Evolutionary conservation across 2,888 invertebrate genomes (phyloP).

Genomic region (Mesorhabditis sp.): DNA sequence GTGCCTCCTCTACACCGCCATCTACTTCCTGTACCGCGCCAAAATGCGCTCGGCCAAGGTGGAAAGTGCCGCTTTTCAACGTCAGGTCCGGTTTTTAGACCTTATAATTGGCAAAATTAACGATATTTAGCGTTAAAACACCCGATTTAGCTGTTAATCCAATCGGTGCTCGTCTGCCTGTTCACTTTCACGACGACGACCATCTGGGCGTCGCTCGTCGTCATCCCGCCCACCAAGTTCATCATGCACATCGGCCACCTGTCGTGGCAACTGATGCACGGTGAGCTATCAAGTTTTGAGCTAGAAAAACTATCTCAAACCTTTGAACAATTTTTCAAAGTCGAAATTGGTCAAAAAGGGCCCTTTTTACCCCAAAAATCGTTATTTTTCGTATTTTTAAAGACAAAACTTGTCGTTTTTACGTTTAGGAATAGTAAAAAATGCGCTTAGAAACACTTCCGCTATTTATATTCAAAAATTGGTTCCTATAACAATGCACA

Average conservation of each 20-base stretch:
- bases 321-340: too few species aligned
- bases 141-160: neutral
- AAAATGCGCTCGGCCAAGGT: neutral
- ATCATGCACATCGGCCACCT: constrained; percentile 5
- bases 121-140: too few species aligned
- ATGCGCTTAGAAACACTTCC: too few species aligned
- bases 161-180: constrained; percentile 2
- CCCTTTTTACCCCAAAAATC: too few species aligned
- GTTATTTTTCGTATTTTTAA: too few species aligned
- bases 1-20: neutral
- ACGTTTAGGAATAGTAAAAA: too few species aligned
- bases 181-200: constrained; percentile 5
- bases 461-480: too few species aligned
- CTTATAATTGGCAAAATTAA: too few species aligned
- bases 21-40: neutral
- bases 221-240: constrained; percentile 3
- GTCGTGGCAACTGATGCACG: constrained; percentile 3
- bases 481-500: too few species aligned
- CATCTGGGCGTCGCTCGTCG: constrained; percentile 3
- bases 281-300: neutral
- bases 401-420: too few species aligned
- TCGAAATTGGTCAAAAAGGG: too few species aligned
- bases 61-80: neutral
- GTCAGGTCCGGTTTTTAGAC: neutral
- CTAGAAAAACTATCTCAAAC: too few species aligned